Evolutionary conservation across 2,888 invertebrate species (phyloP), one percentile per base, ranked within the genome.

Genomic region (Philonicus albiceps): DNA sequence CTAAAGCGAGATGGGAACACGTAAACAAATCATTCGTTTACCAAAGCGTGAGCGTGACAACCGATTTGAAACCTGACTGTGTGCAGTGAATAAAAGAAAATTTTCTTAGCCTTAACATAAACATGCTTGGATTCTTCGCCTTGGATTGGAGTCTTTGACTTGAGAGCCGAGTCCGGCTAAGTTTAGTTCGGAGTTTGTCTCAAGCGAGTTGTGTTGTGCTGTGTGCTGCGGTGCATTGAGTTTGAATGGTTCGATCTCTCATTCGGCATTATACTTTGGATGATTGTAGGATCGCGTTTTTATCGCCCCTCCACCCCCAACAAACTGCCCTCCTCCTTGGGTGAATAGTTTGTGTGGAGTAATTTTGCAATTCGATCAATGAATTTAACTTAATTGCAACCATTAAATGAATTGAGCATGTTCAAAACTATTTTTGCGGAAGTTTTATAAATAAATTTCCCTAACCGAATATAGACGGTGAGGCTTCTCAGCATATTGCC

Each of bases 291-390:
- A 43, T 16, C 81, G 81, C 37, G 81, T 19, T 81, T 81, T 30
- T 49, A 16, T 16, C 81, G 81, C 37, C 64, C 31, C 64, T 81
- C n/a, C 49, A 16, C 19, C 22, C 30, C 13, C 53, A 37, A 55
- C 34, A 64, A 81, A 81, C 34, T 53, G 31, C 80, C 43, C n/a
- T n/a, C n/a, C n/a, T n/a, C n/a, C n/a, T n/a, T n/a, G 16, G 55
- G 22, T 11, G 30, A 22, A 55, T 22, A 76, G 22, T 40, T 81
- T 13, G 22, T 40, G 64, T 13, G 13, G 34, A 86, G 34, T 76
- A 86, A 86, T 76, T n/a, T 86, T 86, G 75, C 76, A 78, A 86
- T 86, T 86, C 76, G 86, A 86, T 86, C 86, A 78, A 86, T 86
- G 86, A 86, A 78, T n/a, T 85, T 85, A 34, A 85, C 13, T 40